Conservation (phyloP, 1,140 invertebrate genomes). For the Theocolax elegans region DNA sequence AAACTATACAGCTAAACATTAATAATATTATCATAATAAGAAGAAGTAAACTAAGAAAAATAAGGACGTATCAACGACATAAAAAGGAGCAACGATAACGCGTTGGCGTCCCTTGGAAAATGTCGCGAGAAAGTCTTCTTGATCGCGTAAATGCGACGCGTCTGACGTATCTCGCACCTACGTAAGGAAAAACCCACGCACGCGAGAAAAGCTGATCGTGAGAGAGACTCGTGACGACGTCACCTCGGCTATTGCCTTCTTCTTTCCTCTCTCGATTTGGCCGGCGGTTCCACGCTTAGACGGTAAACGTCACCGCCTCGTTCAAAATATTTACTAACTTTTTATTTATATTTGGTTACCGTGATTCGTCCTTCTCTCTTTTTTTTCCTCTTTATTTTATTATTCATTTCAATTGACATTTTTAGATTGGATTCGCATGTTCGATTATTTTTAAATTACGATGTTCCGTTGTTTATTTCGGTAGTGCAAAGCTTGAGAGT, state of each 20-base stretch:
- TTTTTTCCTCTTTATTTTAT: no score
- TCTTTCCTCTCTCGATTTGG: slow-evolving; percentile 17
- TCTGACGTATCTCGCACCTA: background rate
- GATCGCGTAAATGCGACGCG: background rate
- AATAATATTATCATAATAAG: no score
- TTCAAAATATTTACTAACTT: no score
- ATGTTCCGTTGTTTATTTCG: no score
- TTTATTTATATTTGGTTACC: no score
- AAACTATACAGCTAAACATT: no score
- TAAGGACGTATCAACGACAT: background rate
- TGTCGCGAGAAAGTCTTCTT: background rate
- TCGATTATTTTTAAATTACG: no score
- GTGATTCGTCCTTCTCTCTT: no score
- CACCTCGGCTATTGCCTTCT: background rate
- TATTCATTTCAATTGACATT: no score
- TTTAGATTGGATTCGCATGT: no score
- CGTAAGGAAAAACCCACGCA: background rate
- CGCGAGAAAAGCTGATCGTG: background rate
- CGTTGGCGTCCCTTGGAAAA: background rate
- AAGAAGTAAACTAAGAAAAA: background rate
- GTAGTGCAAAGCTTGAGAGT: no score
- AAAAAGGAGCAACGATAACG: background rate
- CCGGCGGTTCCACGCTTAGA: background rate
- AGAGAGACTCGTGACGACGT: background rate
- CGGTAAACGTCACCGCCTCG: no score